Conservation (phyloP, 2,888 invertebrate species). For the Cacoxenus indagator region DNA sequence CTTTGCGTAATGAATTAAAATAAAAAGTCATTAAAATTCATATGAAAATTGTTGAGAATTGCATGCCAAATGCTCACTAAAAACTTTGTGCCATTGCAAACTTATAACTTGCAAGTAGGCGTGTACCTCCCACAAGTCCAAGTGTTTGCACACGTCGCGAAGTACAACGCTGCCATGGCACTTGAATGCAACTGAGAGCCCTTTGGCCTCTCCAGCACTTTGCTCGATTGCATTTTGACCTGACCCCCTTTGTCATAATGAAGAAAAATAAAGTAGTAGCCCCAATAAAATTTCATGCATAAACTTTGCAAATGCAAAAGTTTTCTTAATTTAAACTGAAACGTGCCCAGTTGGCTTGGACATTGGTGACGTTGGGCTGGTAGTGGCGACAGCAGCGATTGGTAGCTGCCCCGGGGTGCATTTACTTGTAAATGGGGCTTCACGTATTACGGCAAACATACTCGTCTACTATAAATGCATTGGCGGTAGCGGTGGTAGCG, state of each 20-base stretch:
- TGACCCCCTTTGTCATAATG: conserved; percentile 12
- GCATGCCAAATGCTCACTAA: background rate
- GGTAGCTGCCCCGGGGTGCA: no score
- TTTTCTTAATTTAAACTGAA: conserved; percentile 60
- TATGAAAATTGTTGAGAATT: background rate
- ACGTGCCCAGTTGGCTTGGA: conserved; percentile 47
- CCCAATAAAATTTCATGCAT: conserved; percentile 59
- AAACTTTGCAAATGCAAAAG: conserved; percentile 59
- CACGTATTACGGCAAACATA: background rate
- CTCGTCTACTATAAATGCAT: no score
- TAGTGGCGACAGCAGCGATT: background rate
- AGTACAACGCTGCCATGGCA: background rate
- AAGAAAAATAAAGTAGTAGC: conserved; percentile 12
- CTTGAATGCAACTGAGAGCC: background rate
- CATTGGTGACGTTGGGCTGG: background rate
- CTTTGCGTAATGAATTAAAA: no score
- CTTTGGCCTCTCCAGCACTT: background rate
- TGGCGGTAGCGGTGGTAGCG: no score
- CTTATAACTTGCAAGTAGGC: background rate
- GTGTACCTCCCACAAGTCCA: background rate
- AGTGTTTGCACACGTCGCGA: no score
- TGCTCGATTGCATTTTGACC: conserved; percentile 6
- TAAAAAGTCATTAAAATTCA: no score
- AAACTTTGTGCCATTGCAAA: background rate
- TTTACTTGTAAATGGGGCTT: no score